A percentile compares a stretch with the other conserved stretches of the same genome.
Conservation (phyloP, 2,113 vertebrate genomes). For the Ceyx cyanopectus region DNA sequence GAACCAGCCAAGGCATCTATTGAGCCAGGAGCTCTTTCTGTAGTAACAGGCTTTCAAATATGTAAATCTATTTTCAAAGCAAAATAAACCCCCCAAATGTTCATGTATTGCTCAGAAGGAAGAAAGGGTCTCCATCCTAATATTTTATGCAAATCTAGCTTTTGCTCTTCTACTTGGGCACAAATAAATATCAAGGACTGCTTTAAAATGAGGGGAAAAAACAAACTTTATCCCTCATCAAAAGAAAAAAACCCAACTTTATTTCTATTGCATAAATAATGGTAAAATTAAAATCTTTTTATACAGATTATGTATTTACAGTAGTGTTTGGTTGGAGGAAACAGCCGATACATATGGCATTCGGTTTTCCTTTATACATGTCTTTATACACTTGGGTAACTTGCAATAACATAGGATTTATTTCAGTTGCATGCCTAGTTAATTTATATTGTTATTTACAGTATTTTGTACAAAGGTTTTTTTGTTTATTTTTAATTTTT, state of each 20-base stretch:
- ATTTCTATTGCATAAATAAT: conserved; percentile 96
- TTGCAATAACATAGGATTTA: conserved; percentile 79
- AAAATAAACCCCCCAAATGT: neutral
- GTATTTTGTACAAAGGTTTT: conserved; percentile 75
- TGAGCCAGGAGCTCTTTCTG: conserved; percentile 5
- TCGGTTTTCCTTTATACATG: conserved; percentile 79
- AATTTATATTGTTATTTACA: conserved; percentile 87
- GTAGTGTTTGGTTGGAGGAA: conserved; percentile 83
- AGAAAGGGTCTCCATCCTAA: neutral
- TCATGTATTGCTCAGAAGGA: neutral
- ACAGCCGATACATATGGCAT: conserved; percentile 82
- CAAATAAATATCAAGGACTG: neutral
- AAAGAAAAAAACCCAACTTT: conserved; percentile 80
- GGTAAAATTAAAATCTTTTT: conserved; percentile 88
- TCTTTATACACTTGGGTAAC: conserved; percentile 84
- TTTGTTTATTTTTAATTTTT: neutral
- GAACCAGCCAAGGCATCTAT: neutral
- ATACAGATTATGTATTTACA: conserved; percentile 96
- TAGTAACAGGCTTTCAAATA: conserved; percentile 38
- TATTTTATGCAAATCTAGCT: conserved; percentile 26
- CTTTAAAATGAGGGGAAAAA: conserved; percentile 3
- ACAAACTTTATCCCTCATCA: conserved; percentile 59
- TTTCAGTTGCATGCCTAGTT: conserved; percentile 86
- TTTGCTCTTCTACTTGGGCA: neutral
- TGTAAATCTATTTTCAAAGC: conserved; percentile 59